Conservation (phyloP, 2,113 vertebrate genomes). For the Oreocharis arfaki region DNA sequence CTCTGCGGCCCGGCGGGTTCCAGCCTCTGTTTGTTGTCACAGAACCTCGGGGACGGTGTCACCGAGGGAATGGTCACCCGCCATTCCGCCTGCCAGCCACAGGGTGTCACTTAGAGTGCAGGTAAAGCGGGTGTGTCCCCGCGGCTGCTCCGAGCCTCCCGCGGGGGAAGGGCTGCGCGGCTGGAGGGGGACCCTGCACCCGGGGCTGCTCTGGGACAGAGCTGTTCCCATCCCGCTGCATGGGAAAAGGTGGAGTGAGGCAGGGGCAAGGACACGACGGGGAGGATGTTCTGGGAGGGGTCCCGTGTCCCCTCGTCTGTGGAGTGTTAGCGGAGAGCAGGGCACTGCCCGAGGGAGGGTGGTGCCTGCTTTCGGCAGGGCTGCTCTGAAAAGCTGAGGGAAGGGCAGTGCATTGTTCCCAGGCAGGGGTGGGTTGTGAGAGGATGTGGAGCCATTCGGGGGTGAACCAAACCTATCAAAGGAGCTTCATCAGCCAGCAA, state of each 20-base stretch:
- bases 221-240: background rate
- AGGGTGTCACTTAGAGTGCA: slow-evolving; percentile 59
- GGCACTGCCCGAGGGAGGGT: background rate
- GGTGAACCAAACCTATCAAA: background rate
- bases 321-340: background rate
- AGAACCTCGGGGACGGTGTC: background rate
- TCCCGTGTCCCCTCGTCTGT: background rate
- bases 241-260: background rate
- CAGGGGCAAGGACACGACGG: background rate
- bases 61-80: background rate
- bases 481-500: background rate
- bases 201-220: background rate
- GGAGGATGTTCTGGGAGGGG: background rate
- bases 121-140: background rate
- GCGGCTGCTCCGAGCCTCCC: background rate
- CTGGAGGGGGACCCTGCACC: background rate
- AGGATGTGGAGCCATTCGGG: background rate
- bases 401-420: background rate
- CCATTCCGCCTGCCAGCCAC: slow-evolving; percentile 29
- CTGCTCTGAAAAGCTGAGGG: background rate
- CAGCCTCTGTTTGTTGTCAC: background rate
- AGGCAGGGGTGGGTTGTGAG: background rate
- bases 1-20: accelerated
- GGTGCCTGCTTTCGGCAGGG: background rate
- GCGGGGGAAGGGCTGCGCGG: background rate